A percentile compares a stretch with the other conserved stretches of the same genome.
phyloP scores from a whole-genome alignment of 2,797 vertebrate genomes.

The Sebastes miniatus region DNA sequence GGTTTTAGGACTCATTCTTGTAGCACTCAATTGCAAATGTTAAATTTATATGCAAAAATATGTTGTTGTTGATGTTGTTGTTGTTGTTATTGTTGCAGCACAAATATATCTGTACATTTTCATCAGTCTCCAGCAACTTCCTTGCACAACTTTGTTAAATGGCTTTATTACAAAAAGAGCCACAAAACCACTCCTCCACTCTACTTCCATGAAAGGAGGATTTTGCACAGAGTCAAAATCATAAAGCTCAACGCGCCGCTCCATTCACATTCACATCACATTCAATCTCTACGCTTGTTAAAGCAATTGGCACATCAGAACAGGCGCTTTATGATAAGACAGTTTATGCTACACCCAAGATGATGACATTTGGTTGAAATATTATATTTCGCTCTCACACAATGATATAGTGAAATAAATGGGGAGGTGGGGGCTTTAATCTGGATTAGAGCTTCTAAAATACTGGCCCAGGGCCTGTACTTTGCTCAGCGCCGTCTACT shows the following conservation, averaged over 20 bases:
- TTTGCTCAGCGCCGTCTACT: constrained; percentile 52
- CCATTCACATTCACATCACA: constrained; percentile 64
- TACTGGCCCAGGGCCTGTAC: constrained; percentile 69
- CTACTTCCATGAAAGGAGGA: constrained; percentile 44
- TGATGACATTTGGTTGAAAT: constrained; percentile 80
- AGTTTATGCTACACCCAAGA: constrained; percentile 68
- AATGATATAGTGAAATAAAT: constrained; percentile 65
- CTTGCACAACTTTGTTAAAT: constrained; percentile 50
- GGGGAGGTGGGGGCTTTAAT: constrained; percentile 67
- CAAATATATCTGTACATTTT: constrained; percentile 11
- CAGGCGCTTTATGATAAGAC: constrained; percentile 60
- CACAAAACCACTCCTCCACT: constrained; percentile 48
- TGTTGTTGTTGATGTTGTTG: not conserved
- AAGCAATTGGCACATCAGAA: constrained; percentile 69
- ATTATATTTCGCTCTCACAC: constrained; percentile 61
- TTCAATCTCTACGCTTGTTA: constrained; percentile 65
- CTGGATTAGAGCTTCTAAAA: constrained; percentile 77
- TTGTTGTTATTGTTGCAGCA: not conserved
- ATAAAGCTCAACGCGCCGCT: constrained; percentile 36
- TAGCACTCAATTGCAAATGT: not conserved
- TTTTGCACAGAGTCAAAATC: constrained; percentile 52
- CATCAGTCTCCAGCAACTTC: constrained; percentile 33
- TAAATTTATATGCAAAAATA: not conserved
- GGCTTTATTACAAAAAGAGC: constrained; percentile 28
- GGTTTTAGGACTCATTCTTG: not conserved